These are phyloP conservation scores for Platygyra sinensis DNA, from an alignment of 64 coral and sea anemone genomes.

Conservation along the genomic window DNA sequence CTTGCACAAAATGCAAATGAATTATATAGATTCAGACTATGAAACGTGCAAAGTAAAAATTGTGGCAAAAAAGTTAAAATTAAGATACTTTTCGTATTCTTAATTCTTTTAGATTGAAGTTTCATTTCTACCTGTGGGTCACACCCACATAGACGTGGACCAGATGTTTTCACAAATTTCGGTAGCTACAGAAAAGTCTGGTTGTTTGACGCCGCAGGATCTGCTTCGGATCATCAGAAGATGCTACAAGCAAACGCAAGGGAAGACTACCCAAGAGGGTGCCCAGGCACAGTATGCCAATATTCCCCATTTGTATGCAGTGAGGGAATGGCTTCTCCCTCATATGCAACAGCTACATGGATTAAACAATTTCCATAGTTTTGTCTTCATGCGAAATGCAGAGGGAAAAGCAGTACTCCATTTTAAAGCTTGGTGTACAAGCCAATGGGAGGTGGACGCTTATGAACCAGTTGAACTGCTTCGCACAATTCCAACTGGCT, in stretches of 20 bases:
- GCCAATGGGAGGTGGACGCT: not conserved
- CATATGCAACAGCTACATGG: not conserved
- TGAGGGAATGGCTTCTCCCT: slow-evolving; percentile 16
- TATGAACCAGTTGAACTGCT: slow-evolving; percentile 8
- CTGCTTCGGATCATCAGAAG: not conserved
- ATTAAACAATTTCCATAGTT: not conserved
- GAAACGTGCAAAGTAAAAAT: no score
- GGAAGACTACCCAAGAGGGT: not conserved
- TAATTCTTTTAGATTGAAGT: slow-evolving; percentile 52
- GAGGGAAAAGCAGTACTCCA: not conserved
- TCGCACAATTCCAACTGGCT: not conserved
- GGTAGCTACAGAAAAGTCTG: slow-evolving; percentile 35
- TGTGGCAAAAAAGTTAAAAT: no score
- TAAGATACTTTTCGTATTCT: no score
- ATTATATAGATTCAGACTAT: no score
- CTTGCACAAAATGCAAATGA: no score
- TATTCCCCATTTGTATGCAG: not conserved
- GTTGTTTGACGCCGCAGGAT: slow-evolving; percentile 40
- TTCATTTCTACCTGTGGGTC: slow-evolving; percentile 51
- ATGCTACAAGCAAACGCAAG: slow-evolving; percentile 37
- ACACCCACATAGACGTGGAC: slow-evolving; percentile 56
- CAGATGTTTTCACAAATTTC: slow-evolving; percentile 58
- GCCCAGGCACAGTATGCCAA: not conserved
- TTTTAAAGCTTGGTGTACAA: slow-evolving; percentile 28
- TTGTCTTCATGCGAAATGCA: not conserved